Conservation (phyloP, 2,888 invertebrate genomes). For the Rutpela maculata region DNA sequence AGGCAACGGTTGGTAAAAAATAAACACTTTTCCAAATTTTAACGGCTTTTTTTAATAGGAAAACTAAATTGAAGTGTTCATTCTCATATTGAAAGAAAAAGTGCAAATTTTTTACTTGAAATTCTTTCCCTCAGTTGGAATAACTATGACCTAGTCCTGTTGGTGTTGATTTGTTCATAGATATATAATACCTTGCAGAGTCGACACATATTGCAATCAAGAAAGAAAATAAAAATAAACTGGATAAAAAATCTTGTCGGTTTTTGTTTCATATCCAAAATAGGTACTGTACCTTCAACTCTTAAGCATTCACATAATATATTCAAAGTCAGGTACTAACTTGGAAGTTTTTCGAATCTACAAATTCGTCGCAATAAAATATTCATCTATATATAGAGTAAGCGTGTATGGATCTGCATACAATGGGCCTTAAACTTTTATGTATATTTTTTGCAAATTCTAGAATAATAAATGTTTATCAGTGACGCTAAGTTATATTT, state of each 20-base stretch:
- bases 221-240: neutral
- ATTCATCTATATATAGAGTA: constrained; percentile 46
- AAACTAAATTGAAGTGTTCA: too few relatives aligned
- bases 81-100: neutral
- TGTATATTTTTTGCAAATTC: constrained; percentile 40
- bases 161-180: neutral
- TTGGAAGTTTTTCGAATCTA: constrained; percentile 43
- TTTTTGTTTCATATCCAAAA: constrained; percentile 39
- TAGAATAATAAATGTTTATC: constrained; percentile 43
- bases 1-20: too few relatives aligned
- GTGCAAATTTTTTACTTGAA: neutral
- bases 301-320: constrained; percentile 36
- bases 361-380: constrained; percentile 47
- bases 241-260: constrained; percentile 17
- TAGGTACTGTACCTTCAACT: constrained; percentile 40
- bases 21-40: too few relatives aligned
- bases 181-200: neutral
- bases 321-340: constrained; percentile 41
- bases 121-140: too few relatives aligned
- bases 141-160: too few relatives aligned
- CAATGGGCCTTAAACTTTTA: constrained; percentile 41
- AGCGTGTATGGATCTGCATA: constrained; percentile 45
- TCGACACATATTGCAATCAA: neutral
- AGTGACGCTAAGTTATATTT: constrained; percentile 21
- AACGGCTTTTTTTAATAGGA: too few relatives aligned